Percentiles rank a stretch among this genome's conserved stretches.
These are phyloP conservation scores for Drosophila ustulata DNA, from an alignment of 2,888 invertebrate species.

Conservation along the genomic window DNA sequence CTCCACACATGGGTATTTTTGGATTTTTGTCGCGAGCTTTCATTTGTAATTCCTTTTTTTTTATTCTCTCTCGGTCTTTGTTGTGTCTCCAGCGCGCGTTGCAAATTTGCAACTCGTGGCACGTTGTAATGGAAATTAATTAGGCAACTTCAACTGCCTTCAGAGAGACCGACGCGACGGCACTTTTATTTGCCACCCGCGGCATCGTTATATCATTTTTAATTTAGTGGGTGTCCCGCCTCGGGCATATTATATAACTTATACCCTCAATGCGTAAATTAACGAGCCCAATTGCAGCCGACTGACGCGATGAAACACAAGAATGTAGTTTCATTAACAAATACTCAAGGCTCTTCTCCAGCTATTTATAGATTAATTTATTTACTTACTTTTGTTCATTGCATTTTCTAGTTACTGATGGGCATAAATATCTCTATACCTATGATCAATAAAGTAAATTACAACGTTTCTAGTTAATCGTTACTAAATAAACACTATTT, in stretches of 20 bases:
- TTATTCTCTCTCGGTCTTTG: conserved; percentile 8
- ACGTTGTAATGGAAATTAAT: conserved; percentile 82
- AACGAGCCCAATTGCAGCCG: conserved; percentile 60
- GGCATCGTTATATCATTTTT: conserved; percentile 77
- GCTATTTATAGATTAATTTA: not conserved
- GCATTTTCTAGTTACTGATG: not conserved
- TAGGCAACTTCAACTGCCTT: conserved; percentile 70
- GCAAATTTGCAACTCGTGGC: conserved; percentile 74
- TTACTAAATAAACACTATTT: too few relatives aligned
- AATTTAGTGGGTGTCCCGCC: conserved; percentile 80
- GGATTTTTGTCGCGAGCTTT: conserved; percentile 27
- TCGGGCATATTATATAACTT: conserved; percentile 68
- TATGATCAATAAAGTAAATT: too few relatives aligned
- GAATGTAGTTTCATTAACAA: not conserved
- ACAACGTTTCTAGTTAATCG: too few relatives aligned
- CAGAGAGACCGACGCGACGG: conserved; percentile 32
- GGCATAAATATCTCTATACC: not conserved
- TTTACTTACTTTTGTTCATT: not conserved
- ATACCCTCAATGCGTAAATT: conserved; percentile 67
- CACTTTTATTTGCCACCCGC: conserved; percentile 54
- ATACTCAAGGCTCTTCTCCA: not conserved
- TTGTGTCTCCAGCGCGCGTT: conserved; percentile 28
- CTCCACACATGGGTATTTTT: conserved; percentile 30
- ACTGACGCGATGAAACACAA: conserved; percentile 7
- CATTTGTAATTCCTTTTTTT: conserved; percentile 17